phyloP scores from a whole-genome alignment of 2,888 invertebrate species.

The Nematopogon swammerdamellus region DNA sequence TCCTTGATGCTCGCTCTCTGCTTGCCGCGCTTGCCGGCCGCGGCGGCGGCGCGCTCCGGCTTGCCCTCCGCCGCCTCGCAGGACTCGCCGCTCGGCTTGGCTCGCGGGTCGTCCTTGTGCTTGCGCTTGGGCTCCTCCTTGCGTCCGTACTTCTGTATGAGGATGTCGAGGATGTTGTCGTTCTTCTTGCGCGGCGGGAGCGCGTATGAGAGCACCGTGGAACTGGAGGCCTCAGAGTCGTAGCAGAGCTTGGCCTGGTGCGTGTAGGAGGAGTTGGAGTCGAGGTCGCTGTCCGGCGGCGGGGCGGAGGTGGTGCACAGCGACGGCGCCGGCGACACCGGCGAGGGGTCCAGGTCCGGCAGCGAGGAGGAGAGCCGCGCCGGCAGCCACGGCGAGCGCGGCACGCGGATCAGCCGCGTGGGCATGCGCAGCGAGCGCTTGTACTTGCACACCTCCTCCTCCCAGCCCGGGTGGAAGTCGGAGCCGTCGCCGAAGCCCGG shows the following conservation, averaged over 20 bases:
- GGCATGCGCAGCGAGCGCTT: conserved; percentile 82
- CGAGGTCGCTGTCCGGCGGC: conserved; percentile 61
- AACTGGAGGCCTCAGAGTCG: conserved; percentile 66
- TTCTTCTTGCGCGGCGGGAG: conserved; percentile 33
- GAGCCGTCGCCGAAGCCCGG: conserved; percentile 68
- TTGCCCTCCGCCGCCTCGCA: conserved; percentile 48
- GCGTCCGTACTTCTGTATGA: conserved; percentile 64
- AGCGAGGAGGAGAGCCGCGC: conserved; percentile 70
- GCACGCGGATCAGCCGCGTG: conserved; percentile 73
- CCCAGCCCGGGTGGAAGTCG: conserved; percentile 76
- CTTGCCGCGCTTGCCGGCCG: conserved; percentile 33
- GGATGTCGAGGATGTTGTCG: conserved; percentile 63
- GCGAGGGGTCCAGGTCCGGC: conserved; percentile 74
- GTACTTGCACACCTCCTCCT: conserved; percentile 78
- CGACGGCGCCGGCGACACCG: conserved; percentile 66
- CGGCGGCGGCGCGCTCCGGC: not conserved
- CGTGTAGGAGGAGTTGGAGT: conserved; percentile 66
- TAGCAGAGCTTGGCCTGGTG: conserved; percentile 53
- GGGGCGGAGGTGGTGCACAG: conserved; percentile 55
- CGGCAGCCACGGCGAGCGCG: conserved; percentile 50
- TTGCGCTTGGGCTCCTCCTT: conserved; percentile 53
- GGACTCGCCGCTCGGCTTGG: conserved; percentile 29
- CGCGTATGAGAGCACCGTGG: conserved; percentile 59
- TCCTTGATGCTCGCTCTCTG: conserved; percentile 77
- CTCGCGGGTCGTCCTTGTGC: conserved; percentile 23